Conservation (phyloP, 2,113 vertebrate genomes). For the Coptodon bakossiorum region DNA sequence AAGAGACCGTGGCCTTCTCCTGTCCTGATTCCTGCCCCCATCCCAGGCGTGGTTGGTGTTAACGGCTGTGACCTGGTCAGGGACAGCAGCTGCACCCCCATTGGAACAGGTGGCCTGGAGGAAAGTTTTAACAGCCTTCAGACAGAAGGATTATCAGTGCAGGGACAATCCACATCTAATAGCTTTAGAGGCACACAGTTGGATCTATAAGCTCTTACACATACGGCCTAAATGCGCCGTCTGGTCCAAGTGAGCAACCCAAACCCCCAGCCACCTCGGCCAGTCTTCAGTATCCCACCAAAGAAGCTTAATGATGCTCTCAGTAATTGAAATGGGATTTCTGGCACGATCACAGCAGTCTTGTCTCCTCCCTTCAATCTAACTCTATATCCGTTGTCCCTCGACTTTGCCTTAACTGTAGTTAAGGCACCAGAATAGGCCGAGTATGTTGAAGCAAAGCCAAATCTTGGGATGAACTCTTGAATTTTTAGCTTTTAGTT, state of each 20-base stretch:
- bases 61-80: constrained; percentile 7
- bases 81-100: constrained; percentile 54
- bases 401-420: neutral
- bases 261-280: neutral
- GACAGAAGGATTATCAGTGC: constrained; percentile 52
- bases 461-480: neutral
- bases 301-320: constrained; percentile 56
- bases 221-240: constrained; percentile 3
- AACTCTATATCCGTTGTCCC: neutral
- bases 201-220: constrained; percentile 11
- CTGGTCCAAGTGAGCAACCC: constrained; percentile 10
- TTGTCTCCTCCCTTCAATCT: neutral
- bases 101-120: constrained; percentile 59
- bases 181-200: constrained; percentile 36
- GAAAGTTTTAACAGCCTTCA: constrained; percentile 64
- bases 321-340: constrained; percentile 50
- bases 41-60: neutral
- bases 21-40: neutral
- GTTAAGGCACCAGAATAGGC: neutral
- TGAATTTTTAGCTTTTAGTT: neutral
- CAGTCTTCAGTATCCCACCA: constrained; percentile 22
- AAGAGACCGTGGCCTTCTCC: neutral
- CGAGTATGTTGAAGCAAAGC: neutral
- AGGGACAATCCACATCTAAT: constrained; percentile 40
- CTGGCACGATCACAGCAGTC: constrained; percentile 1